Percentiles rank a stretch among this genome's conserved stretches.
phyloP scores from a whole-genome alignment of 2,888 invertebrate genomes.

The Dione vanillae region DNA sequence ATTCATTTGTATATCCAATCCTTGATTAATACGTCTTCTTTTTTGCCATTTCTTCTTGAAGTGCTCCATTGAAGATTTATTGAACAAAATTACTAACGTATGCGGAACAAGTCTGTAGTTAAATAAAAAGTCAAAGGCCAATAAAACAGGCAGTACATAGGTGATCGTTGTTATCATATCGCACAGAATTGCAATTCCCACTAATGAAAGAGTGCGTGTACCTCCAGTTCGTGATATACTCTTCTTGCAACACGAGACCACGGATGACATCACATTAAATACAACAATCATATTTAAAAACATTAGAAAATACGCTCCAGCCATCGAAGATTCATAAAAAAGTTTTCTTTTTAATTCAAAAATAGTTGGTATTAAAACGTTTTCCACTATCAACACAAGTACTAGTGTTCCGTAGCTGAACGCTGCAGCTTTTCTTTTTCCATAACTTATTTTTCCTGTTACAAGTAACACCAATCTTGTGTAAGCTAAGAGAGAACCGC shows the following conservation, averaged over 20 bases:
- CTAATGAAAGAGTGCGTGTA: slow-evolving; percentile 24
- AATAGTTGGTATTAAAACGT: slow-evolving; percentile 30
- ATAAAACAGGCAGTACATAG: background rate
- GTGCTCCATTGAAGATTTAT: slow-evolving; percentile 44
- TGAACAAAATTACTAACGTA: slow-evolving; percentile 43
- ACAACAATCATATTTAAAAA: slow-evolving; percentile 40
- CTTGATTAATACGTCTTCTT: slow-evolving; percentile 21
- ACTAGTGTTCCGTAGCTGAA: slow-evolving; percentile 38
- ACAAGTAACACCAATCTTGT: slow-evolving; percentile 44
- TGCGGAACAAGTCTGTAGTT: slow-evolving; percentile 39
- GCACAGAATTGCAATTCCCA: slow-evolving; percentile 45
- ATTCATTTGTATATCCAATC: background rate
- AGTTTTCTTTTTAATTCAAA: background rate
- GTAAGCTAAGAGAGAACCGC: slow-evolving; percentile 45
- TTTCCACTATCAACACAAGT: slow-evolving; percentile 20
- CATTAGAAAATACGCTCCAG: slow-evolving; percentile 35
- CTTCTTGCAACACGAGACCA: slow-evolving; percentile 35
- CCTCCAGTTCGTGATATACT: slow-evolving; percentile 30
- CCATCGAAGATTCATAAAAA: background rate
- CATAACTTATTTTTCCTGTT: slow-evolving; percentile 43
- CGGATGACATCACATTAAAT: slow-evolving; percentile 33
- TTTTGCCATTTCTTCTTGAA: slow-evolving; percentile 39
- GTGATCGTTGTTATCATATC: slow-evolving; percentile 35
- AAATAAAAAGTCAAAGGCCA: slow-evolving; percentile 8
- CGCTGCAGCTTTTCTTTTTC: slow-evolving; percentile 39